Evolutionary conservation across 2,888 invertebrate genomes (phyloP), one percentile per base, ranked within the genome.

Genomic region (Drosophila flavopinicola): DNA sequence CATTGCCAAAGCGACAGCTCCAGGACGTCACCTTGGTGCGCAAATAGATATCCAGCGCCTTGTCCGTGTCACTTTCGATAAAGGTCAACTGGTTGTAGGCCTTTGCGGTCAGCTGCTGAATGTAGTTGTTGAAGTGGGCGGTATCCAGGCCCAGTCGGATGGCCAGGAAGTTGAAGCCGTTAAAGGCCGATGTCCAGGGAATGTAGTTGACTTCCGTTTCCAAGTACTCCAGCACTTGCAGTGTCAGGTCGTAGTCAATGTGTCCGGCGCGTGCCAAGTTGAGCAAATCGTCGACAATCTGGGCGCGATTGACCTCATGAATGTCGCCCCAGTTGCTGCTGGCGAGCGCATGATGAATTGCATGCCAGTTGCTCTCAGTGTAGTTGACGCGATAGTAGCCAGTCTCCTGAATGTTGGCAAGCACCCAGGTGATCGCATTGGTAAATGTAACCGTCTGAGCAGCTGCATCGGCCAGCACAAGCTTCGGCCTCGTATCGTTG

Each of bases 211-310:
- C 92, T 89, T 96, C 96, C 7, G 92, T 91, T 49, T 91, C 90
- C 65, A 98, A 91, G 91, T 96, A 98, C 1, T 93, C 92, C 0
- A 95, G 92, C 20, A 96, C 92, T 11, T 93, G 91, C 37, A 97
- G 92, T 0, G 95, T 94, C n/a, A 92, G 90, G 0, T 90, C 88
- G 85, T 96, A 95, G 0, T 89, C 80, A 64, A 95, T 91, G 17
- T 93, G 77, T 1, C 93, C 93, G n/a, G 94, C 93, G 42, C 94
- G 93, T n/a, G 95, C 96, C 56, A 95, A 92, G 90, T 94, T 94
- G 75, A 95, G 92, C 1, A 95, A 92, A 89, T 98, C 98, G 80
- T 97, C 95, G 9, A 98, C 93, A 20, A 95, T 92, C 91, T 97
- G 96, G 3, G 96, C 96, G 76, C 95, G 92, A 89, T 96, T 96